A percentile compares a stretch with the other conserved stretches of the same genome.
These are phyloP conservation scores for Tonatia bakeri DNA, from an alignment of 2,113 vertebrate genomes.

Conservation along the genomic window DNA sequence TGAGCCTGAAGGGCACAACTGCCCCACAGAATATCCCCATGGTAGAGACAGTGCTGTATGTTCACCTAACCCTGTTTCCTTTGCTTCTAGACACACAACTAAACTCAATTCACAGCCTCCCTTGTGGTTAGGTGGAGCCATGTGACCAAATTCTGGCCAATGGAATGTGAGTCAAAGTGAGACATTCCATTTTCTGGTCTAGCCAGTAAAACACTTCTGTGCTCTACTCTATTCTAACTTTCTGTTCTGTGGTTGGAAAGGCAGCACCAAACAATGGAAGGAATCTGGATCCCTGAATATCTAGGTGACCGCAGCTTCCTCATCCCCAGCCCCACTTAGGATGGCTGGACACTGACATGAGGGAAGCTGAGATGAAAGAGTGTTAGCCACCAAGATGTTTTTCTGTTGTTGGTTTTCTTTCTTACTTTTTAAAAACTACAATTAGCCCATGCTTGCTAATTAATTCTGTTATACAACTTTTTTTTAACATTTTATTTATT, in stretches of 20 bases:
- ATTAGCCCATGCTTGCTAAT: background rate
- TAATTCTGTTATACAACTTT: background rate
- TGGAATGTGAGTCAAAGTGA: too few relatives aligned
- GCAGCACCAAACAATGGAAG: background rate
- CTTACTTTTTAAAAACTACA: background rate
- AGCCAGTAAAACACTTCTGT: background rate
- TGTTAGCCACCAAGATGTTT: background rate
- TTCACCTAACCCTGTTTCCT: background rate
- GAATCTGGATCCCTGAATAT: background rate
- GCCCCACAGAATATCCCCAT: background rate
- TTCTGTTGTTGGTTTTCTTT: background rate
- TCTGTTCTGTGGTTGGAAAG: background rate
- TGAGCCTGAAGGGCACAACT: background rate
- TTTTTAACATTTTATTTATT: too few relatives aligned
- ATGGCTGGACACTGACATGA: background rate
- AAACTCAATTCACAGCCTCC: background rate
- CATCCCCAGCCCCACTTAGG: rapidly evolving
- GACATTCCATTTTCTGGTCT: background rate
- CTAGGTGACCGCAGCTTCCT: background rate
- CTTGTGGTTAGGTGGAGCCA: too few relatives aligned
- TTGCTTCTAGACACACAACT: background rate
- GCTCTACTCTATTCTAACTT: background rate
- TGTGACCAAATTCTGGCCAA: background rate
- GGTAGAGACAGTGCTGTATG: background rate
- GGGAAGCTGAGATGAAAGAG: background rate